Evolutionary conservation across 2,113 vertebrate genomes (phyloP).

Genomic region (Ceyx margarethae): DNA sequence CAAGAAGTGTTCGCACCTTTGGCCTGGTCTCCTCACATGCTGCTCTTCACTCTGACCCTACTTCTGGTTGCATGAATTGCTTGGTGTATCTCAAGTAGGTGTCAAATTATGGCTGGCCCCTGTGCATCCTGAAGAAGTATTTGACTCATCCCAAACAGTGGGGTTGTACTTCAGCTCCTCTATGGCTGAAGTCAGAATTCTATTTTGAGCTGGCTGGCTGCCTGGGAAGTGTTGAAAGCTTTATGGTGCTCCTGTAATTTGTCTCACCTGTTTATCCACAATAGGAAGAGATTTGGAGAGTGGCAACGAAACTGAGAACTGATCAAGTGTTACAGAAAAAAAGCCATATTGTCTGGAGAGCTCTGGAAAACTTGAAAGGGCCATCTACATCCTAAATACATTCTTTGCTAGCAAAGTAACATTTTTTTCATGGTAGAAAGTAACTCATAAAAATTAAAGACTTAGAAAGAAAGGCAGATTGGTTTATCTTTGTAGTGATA

Average conservation of each 20-base stretch:
- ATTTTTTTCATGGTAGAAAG: conserved; percentile 13
- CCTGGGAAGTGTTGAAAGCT: not conserved
- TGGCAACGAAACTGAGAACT: conserved; percentile 3
- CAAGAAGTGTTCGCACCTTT: not conserved
- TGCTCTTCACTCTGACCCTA: not conserved
- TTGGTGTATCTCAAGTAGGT: conserved; percentile 6
- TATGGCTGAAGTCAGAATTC: not conserved
- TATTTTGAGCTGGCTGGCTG: not conserved
- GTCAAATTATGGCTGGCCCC: conserved; percentile 8
- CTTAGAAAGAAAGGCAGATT: not conserved
- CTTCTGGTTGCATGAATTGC: not conserved
- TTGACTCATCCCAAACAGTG: not conserved
- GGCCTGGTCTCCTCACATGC: not conserved
- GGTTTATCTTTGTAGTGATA: conserved; percentile 10
- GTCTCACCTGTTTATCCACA: conserved; percentile 62
- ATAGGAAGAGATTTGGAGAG: not conserved
- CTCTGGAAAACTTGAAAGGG: conserved; percentile 20
- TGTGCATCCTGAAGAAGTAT: not conserved
- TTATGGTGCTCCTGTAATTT: conserved; percentile 12
- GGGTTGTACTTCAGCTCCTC: not conserved
- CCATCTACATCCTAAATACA: not conserved
- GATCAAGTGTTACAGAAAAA: not conserved
- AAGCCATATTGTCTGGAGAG: not conserved
- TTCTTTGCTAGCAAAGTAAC: not conserved
- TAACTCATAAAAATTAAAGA: conserved; percentile 39